Conservation (phyloP, 2,797 vertebrate species). For the Kryptopterus vitreolus region DNA sequence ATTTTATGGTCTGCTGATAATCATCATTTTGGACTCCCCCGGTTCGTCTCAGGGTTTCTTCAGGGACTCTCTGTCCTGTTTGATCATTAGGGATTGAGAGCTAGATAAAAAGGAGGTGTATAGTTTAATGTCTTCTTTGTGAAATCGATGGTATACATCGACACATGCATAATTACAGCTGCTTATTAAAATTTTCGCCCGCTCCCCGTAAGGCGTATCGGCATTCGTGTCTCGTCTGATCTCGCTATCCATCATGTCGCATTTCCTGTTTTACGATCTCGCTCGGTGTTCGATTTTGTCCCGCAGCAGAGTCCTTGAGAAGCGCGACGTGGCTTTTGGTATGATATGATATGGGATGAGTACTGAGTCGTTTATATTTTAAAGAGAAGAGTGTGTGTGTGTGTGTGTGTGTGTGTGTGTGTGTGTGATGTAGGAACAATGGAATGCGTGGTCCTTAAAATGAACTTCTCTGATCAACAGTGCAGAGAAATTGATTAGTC, state of each 20-base stretch:
- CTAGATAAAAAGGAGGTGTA: too few relatives aligned
- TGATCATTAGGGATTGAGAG: too few relatives aligned
- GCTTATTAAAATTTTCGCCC: not conserved
- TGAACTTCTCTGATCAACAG: conserved; percentile 52
- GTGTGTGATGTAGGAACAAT: conserved; percentile 27
- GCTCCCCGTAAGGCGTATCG: not conserved
- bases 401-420: conserved; percentile 41
- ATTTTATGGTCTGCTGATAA: too few relatives aligned
- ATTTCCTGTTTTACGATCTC: conserved; percentile 29
- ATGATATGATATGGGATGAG: conserved; percentile 44
- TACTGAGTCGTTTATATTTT: conserved; percentile 54
- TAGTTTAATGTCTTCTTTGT: not conserved
- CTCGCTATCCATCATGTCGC: conserved; percentile 39
- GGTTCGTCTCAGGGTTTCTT: too few relatives aligned
- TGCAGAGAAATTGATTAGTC: conserved; percentile 54
- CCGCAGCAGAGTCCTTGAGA: conserved; percentile 42
- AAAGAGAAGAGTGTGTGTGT: conserved; percentile 39
- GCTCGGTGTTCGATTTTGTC: conserved; percentile 44
- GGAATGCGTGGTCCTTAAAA: conserved; percentile 43
- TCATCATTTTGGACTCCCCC: too few relatives aligned
- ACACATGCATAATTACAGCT: not conserved
- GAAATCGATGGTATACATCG: not conserved
- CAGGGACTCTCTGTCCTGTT: too few relatives aligned
- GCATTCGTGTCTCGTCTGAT: not conserved
- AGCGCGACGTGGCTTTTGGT: conserved; percentile 44